A percentile compares a stretch with the other conserved stretches of the same genome.
phyloP scores from a whole-genome alignment of 2,888 invertebrate genomes.

The Drosophila kanekoi region DNA sequence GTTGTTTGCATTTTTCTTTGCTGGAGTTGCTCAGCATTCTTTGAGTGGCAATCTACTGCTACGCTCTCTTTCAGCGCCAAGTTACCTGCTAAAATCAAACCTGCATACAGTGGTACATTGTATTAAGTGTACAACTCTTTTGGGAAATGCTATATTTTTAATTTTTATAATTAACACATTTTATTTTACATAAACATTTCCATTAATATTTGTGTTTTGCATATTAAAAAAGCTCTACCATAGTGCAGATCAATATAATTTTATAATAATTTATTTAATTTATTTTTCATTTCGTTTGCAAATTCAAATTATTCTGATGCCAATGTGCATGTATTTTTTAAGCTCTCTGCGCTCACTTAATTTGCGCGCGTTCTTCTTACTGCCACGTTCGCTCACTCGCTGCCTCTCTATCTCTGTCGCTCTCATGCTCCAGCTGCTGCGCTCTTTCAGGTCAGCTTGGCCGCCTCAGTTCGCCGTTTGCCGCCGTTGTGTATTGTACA shows the following conservation, averaged over 20 bases:
- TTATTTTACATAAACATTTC: background rate
- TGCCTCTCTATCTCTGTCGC: slow-evolving; percentile 36
- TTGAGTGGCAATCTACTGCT: slow-evolving; percentile 11
- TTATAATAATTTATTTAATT: background rate
- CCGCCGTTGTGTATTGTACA: slow-evolving; percentile 62
- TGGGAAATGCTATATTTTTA: background rate
- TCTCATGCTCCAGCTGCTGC: slow-evolving; percentile 32
- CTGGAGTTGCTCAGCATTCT: slow-evolving; percentile 14
- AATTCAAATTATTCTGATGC: slow-evolving; percentile 3
- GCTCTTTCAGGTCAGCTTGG: slow-evolving; percentile 41
- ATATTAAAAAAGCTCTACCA: background rate
- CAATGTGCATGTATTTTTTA: slow-evolving; percentile 36
- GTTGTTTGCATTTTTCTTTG: slow-evolving; percentile 21
- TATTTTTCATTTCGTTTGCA: background rate
- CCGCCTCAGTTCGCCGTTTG: slow-evolving; percentile 53
- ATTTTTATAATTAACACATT: too few species aligned
- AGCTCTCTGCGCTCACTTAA: slow-evolving; percentile 44
- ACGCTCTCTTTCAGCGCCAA: slow-evolving; percentile 3
- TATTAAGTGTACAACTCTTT: background rate
- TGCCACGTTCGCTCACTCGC: slow-evolving; percentile 32
- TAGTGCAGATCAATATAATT: background rate
- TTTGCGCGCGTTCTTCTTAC: slow-evolving; percentile 49
- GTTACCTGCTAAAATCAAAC: slow-evolving; percentile 16
- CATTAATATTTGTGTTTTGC: background rate
- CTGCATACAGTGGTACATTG: slow-evolving; percentile 36